Evolutionary conservation across 2,888 invertebrate genomes (phyloP), one percentile per base, ranked within the genome.

Genomic region (Branchinecta sandiegonensis): DNA sequence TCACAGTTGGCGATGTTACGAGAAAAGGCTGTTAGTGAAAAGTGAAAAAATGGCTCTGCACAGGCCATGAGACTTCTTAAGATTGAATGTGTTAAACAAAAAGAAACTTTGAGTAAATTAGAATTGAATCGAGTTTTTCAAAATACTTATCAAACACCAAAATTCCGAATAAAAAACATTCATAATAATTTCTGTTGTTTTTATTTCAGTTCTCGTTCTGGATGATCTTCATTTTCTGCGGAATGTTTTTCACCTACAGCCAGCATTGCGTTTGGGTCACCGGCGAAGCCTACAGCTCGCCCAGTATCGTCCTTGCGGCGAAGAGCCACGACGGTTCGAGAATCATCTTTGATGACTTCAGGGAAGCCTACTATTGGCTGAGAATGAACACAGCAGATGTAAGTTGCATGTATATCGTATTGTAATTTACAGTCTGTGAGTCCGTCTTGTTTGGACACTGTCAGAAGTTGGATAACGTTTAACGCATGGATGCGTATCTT

Each of bases 251-350:
- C 56, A 90, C 92, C 50, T 99, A 97, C 80, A 94, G 93, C 71
- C 85, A 92, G 78, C 97, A 99, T 80, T 97, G 96, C 79, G 95
- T 94, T 50, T 97, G 96, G 96, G 97, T 97, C 37, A 96, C 97
- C 63, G 93, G 94, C 0, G 96, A 97, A 80, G 97, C 97, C 1
- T 99, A 99, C 83, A 94, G 94, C 74, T 94, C 94, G 56, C 97
- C 97, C 1, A 94, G 94, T 76, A 97, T 99, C 73, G 84, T 84
- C 1, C 76, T 85, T 8, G 85, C 86, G 10, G 86, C 86, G 8
- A 79, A 86, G 63, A 83, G 93, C 80, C 83, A 86, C 80, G 83
- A 94, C 78, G 95, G 95, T 37, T 87, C 88, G 1, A 80, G 94
- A 69, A 94, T 97, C 77, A 97, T 99, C 75, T 97, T 99, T 79